Conservation (phyloP, 2,113 vertebrate species). For the Martes martes region DNA sequence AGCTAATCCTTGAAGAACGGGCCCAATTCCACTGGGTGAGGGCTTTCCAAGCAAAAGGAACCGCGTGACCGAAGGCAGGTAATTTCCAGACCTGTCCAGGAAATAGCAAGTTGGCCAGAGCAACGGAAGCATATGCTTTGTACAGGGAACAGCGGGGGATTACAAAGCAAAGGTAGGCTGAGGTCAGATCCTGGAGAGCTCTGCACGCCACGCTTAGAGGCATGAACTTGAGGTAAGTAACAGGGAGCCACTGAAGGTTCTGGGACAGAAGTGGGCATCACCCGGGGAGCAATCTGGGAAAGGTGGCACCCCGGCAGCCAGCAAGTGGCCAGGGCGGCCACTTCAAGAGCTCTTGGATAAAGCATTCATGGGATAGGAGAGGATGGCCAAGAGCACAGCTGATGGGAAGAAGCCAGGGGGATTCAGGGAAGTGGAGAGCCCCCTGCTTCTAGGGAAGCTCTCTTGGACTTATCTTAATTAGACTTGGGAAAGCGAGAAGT, state of each 20-base stretch:
- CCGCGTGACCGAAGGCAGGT: constrained; percentile 41
- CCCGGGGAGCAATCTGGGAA: not conserved
- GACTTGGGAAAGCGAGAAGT: not conserved
- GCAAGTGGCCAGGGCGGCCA: not conserved
- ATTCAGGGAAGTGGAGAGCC: not conserved
- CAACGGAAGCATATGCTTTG: not conserved
- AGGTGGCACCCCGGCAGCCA: not conserved
- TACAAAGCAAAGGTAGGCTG: not conserved
- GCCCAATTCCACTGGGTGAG: constrained; percentile 24
- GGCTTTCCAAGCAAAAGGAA: constrained; percentile 32
- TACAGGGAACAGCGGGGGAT: not conserved
- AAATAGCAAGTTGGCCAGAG: constrained; percentile 29
- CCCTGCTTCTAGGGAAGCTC: not conserved
- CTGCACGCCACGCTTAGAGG: not conserved
- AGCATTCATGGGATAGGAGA: not conserved
- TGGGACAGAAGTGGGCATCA: not conserved
- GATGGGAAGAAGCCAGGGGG: not conserved
- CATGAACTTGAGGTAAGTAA: not conserved
- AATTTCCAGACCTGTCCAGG: constrained; percentile 52
- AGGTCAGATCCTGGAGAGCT: not conserved
- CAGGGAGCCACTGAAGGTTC: not conserved
- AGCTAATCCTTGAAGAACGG: constrained; percentile 49
- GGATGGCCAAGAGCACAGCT: not conserved
- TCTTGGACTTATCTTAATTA: constrained; percentile 38
- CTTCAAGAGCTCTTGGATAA: not conserved